Evolutionary conservation across 2,113 vertebrate genomes (phyloP).

Genomic region (Suncus etruscus): DNA sequence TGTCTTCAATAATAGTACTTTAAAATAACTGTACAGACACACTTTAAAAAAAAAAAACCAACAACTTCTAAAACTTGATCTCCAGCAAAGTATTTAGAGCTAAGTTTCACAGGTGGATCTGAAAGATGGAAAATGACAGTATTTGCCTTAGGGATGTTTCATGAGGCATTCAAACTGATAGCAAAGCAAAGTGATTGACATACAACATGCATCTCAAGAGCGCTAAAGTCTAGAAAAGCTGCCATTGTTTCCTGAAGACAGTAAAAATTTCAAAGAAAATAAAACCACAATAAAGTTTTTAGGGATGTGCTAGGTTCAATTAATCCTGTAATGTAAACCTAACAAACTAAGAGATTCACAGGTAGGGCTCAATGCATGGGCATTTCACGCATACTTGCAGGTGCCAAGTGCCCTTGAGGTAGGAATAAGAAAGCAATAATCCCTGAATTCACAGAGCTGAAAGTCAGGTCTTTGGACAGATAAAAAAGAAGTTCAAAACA

Average conservation of each 20-base stretch:
- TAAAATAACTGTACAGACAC: neutral
- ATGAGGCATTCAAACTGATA: neutral
- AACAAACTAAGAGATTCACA: neutral
- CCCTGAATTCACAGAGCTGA: neutral
- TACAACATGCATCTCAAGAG: neutral
- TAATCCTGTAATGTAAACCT: neutral
- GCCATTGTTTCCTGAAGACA: neutral
- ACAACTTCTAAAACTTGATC: too few species aligned
- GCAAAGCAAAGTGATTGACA: neutral
- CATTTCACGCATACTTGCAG: neutral
- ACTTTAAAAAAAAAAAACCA: neutral
- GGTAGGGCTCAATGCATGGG: neutral
- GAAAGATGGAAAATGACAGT: neutral
- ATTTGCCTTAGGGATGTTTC: too few species aligned
- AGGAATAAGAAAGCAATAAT: neutral
- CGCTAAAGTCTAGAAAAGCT: neutral
- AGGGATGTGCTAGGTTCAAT: neutral
- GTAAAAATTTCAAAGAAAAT: neutral
- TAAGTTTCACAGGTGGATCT: neutral
- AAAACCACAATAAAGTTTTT: neutral
- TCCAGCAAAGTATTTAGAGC: neutral
- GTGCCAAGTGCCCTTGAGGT: neutral
- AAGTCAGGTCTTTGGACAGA: neutral
- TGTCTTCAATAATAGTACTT: neutral
- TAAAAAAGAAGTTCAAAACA: neutral